Conservation (phyloP, 2,797 vertebrate species). For the Melanotaenia pygmaea region DNA sequence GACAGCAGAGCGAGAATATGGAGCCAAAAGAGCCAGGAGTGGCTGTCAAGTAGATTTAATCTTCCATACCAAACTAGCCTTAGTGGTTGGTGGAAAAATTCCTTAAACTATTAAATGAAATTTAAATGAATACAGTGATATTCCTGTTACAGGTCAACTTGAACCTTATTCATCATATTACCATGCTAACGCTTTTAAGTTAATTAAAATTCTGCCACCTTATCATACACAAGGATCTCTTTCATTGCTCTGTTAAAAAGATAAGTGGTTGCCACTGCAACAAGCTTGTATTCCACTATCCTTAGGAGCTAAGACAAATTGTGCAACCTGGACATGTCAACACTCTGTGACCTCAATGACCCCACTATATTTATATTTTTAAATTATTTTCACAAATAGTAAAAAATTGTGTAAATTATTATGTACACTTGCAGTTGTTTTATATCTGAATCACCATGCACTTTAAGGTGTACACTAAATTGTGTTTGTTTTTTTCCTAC, state of each 20-base stretch:
- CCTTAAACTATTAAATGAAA: slow-evolving; percentile 4
- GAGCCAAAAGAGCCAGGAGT: too few relatives aligned
- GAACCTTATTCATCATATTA: slow-evolving; percentile 21
- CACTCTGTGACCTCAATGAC: slow-evolving; percentile 25
- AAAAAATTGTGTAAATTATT: not conserved
- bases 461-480: not conserved
- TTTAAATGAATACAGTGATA: not conserved
- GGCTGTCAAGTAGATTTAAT: too few relatives aligned
- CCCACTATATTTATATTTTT: slow-evolving; percentile 31
- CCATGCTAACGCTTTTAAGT: slow-evolving; percentile 13
- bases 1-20: not conserved
- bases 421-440: slow-evolving; percentile 2
- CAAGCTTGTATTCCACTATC: slow-evolving; percentile 37
- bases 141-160: not conserved
- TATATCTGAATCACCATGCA: not conserved
- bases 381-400: slow-evolving; percentile 27
- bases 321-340: slow-evolving; percentile 31
- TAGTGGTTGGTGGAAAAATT: not conserved
- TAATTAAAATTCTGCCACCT: slow-evolving; percentile 11
- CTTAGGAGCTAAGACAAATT: slow-evolving; percentile 39
- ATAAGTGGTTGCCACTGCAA: slow-evolving; percentile 62
- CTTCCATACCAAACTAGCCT: not conserved
- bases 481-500: not conserved
- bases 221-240: slow-evolving; percentile 30
- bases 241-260: slow-evolving; percentile 33